These are phyloP conservation scores for Tyto alba DNA, from an alignment of 2,113 vertebrate species.

Conservation along the genomic window DNA sequence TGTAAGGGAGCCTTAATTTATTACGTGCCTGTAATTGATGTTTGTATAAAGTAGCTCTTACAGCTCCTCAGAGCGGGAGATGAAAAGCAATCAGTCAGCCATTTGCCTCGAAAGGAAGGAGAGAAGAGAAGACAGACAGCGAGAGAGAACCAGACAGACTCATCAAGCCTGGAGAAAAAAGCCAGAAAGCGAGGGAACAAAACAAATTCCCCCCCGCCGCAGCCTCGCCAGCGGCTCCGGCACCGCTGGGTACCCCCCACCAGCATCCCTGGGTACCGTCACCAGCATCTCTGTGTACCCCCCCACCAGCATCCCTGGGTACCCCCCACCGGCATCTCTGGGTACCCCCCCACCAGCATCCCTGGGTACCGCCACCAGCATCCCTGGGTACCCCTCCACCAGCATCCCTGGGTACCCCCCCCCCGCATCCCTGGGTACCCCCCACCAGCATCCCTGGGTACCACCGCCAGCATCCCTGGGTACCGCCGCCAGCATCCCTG, in stretches of 20 bases:
- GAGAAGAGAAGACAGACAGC: slow-evolving; percentile 47
- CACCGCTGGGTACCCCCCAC: background rate
- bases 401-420: background rate
- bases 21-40: slow-evolving; percentile 75
- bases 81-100: slow-evolving; percentile 76
- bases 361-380: background rate
- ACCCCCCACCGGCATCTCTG: background rate
- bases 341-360: background rate
- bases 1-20: slow-evolving; percentile 74
- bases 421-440: background rate
- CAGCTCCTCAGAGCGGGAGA: slow-evolving; percentile 73
- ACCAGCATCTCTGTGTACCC: background rate
- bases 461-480: background rate
- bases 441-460: background rate
- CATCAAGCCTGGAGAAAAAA: slow-evolving; percentile 47
- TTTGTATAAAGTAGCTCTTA: slow-evolving; percentile 79
- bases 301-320: background rate
- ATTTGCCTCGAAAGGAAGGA: slow-evolving; percentile 69
- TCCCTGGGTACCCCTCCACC: background rate
- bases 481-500: background rate
- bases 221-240: background rate
- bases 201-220: background rate
- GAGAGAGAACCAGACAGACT: slow-evolving; percentile 52
- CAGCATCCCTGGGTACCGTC: background rate
- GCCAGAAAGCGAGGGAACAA: slow-evolving; percentile 28